These are phyloP conservation scores for Dasysyrphus albostriatus DNA, from an alignment of 2,888 invertebrate genomes.

Conservation along the genomic window DNA sequence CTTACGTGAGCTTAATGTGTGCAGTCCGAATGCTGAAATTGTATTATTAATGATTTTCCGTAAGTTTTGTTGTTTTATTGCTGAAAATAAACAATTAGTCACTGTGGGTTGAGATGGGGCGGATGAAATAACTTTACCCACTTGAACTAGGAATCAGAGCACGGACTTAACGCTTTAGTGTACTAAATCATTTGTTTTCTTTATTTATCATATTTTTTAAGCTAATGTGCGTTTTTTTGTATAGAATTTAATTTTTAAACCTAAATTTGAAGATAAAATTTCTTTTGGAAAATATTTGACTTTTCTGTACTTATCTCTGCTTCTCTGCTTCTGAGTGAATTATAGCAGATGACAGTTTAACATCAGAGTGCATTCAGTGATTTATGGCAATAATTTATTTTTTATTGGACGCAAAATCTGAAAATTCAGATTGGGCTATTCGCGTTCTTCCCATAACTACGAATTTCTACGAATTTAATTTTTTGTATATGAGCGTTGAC, in stretches of 20 bases:
- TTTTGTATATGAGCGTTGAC: too few relatives aligned
- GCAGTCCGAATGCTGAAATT: slow-evolving; percentile 52
- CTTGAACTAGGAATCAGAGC: neutral
- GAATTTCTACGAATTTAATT: too few relatives aligned
- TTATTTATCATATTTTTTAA: neutral
- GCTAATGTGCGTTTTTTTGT: neutral
- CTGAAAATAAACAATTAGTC: slow-evolving; percentile 68
- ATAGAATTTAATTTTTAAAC: neutral
- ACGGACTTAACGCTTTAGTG: neutral
- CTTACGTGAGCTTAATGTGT: slow-evolving; percentile 58
- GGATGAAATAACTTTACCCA: slow-evolving; percentile 9
- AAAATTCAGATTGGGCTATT: too few relatives aligned
- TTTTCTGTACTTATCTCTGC: neutral
- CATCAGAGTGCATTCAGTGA: neutral
- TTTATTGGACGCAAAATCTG: too few relatives aligned
- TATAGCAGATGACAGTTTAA: neutral
- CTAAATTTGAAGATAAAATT: neutral
- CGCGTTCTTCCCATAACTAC: too few relatives aligned
- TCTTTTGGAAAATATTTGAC: neutral
- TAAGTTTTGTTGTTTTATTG: slow-evolving; percentile 39
- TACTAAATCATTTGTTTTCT: neutral
- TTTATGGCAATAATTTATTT: too few relatives aligned
- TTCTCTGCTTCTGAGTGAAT: slow-evolving; percentile 4
- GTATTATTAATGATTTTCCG: slow-evolving; percentile 38
- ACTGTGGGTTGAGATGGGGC: slow-evolving; percentile 30